Conservation (phyloP, 2,113 vertebrate genomes). For the Orthonyx spaldingii region DNA sequence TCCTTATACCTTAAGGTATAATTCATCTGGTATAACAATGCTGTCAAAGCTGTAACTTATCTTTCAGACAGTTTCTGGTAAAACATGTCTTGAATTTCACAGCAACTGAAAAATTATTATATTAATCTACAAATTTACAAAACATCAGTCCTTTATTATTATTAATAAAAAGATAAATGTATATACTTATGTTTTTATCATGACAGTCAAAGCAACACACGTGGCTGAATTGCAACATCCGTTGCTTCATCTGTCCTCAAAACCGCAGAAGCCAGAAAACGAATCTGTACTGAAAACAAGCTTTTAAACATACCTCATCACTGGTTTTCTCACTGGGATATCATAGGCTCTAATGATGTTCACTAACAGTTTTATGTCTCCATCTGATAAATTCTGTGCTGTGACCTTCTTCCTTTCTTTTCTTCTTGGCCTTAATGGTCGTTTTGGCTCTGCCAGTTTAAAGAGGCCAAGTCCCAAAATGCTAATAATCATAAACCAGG, state of each 20-base stretch:
- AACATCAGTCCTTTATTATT: background rate
- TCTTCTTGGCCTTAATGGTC: conserved; percentile 89
- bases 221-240: background rate
- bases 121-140: background rate
- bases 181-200: background rate
- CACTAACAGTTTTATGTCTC: conserved; percentile 89
- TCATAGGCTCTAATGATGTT: conserved; percentile 90
- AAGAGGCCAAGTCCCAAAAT: conserved; percentile 89
- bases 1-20: background rate
- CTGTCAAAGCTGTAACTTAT: background rate
- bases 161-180: background rate
- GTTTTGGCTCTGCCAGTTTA: conserved; percentile 89
- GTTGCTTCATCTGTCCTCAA: background rate
- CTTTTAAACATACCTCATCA: conserved; percentile 70
- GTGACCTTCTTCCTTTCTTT: conserved; percentile 95
- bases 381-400: conserved; percentile 90
- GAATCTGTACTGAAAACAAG: background rate
- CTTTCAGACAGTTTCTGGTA: background rate
- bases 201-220: background rate
- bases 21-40: background rate
- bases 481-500: conserved; percentile 68
- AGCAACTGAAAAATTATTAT: background rate
- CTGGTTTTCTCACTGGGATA: conserved; percentile 83
- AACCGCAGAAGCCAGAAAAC: background rate
- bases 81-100: background rate